Evolutionary conservation across 2,113 vertebrate species (phyloP).

Genomic region (Platysternon megacephalum): DNA sequence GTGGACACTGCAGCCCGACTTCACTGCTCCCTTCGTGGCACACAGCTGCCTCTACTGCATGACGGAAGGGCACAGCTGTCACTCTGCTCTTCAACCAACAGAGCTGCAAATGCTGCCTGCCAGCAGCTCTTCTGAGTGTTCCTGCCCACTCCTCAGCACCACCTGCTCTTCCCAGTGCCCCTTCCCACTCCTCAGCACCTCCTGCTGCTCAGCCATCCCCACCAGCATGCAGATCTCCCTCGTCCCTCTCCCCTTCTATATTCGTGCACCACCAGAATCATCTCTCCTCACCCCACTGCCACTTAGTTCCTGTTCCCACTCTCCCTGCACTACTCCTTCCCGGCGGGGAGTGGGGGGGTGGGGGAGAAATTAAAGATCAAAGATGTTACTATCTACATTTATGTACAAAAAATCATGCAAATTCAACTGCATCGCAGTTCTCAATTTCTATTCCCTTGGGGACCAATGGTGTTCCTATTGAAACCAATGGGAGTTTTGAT

Average conservation of each 20-base stretch:
- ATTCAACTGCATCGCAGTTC: neutral
- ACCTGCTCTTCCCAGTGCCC: neutral
- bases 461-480: neutral
- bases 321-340: neutral
- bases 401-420: neutral
- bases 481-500: neutral
- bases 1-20: fast-evolving
- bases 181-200: neutral
- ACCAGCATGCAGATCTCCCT: neutral
- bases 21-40: fast-evolving
- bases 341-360: neutral
- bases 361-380: neutral
- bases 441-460: neutral
- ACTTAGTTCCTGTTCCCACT: neutral
- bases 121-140: neutral
- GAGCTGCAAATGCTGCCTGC: neutral
- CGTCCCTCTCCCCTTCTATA: neutral
- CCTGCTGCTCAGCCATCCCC: neutral
- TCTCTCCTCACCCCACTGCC: neutral
- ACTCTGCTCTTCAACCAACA: neutral
- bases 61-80: fast-evolving
- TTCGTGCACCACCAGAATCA: neutral
- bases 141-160: neutral
- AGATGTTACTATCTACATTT: neutral
- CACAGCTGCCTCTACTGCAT: neutral